Evolutionary conservation across 1,140 invertebrate genomes (phyloP).

Genomic region (Dendrolimus kikuchii): DNA sequence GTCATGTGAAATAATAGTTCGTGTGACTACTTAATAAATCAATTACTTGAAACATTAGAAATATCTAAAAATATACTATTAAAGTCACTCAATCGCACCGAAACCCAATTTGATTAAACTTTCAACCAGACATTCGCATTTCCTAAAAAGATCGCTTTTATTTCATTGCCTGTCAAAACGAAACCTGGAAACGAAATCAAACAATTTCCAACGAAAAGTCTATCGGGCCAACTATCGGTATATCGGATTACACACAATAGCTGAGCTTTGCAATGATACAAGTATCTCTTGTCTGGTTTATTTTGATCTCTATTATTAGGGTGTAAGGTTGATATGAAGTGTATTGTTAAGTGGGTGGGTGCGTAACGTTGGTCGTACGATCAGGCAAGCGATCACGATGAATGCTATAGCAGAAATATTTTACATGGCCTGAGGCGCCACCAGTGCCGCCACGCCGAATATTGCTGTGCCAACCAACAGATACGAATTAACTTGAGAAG

Average conservation of each 20-base stretch:
- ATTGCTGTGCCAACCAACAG: slow-evolving; percentile 68
- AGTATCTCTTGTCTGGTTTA: slow-evolving; percentile 10
- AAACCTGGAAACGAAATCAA: slow-evolving; percentile 43
- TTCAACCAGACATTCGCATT: slow-evolving; percentile 3
- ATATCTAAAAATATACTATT: no score
- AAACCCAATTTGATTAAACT: not conserved
- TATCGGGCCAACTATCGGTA: slow-evolving; percentile 47
- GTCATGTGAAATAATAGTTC: no score
- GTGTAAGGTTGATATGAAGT: slow-evolving; percentile 23
- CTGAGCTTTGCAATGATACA: slow-evolving; percentile 40
- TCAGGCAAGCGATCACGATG: slow-evolving; percentile 63
- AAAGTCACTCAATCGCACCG: no score
- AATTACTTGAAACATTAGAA: no score
- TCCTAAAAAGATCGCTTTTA: slow-evolving; percentile 13
- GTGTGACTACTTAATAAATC: no score
- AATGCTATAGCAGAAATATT: slow-evolving; percentile 71
- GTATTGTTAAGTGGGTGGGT: slow-evolving; percentile 33
- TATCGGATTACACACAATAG: slow-evolving; percentile 62
- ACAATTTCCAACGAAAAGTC: slow-evolving; percentile 46
- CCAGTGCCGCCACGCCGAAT: slow-evolving; percentile 51
- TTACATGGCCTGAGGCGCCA: slow-evolving; percentile 62
- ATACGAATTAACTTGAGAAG: slow-evolving; percentile 40
- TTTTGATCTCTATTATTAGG: slow-evolving; percentile 24
- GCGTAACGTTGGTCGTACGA: slow-evolving; percentile 50
- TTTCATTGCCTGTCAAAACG: slow-evolving; percentile 28